Evolutionary conservation across 2,113 vertebrate genomes (phyloP), one percentile per base, ranked within the genome.

Genomic region (Narcine bancroftii): DNA sequence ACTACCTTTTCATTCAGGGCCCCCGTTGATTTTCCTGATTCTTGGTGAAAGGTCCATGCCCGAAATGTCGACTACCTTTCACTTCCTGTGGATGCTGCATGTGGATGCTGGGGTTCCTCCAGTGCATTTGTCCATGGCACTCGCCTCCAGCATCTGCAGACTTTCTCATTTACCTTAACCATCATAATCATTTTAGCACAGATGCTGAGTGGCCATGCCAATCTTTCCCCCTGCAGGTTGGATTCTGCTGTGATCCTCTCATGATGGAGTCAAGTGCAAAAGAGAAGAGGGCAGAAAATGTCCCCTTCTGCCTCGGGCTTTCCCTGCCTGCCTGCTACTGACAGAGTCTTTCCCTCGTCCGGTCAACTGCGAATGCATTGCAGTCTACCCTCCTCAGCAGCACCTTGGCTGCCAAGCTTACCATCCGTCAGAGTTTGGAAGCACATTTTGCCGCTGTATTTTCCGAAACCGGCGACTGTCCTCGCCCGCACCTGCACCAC

Each of bases 391-490:
- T 53, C 92, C 93, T 69, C 92, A 93, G 94, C 92, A 13, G 93
- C 94, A 94, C 94, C 94, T 39, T 47, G 21, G 19, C 92, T 15
- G 33, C 45, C 36, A 92, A 93, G 92, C 97, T 97, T 97, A 99
- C 99, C 98, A 53, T 99, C 98, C 0, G 98, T 99, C 94, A 99
- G 97, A 0, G 98, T 99, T 96, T 99, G 99, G 97, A 99, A 99
- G 96, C 98, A 99, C 98, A 99, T 99, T 96, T 99, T 99, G 94
- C 98, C 98, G n/a, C 99, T 99, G 97, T 98, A 99, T 95, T 98
- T 99, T 94, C 99, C 99, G 0, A 99, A 99, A 93, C 98, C 99
- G 0, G 99, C 99, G 93, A 99, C 98, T 0, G 98, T 99, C 94
- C 98, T 96, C 0, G 99, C 99, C 0, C 99, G 97, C 95, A 99